Evolutionary conservation across 92 coral and sea anemone genomes (phyloP).

Genomic region (Palythoa grandiflora): DNA sequence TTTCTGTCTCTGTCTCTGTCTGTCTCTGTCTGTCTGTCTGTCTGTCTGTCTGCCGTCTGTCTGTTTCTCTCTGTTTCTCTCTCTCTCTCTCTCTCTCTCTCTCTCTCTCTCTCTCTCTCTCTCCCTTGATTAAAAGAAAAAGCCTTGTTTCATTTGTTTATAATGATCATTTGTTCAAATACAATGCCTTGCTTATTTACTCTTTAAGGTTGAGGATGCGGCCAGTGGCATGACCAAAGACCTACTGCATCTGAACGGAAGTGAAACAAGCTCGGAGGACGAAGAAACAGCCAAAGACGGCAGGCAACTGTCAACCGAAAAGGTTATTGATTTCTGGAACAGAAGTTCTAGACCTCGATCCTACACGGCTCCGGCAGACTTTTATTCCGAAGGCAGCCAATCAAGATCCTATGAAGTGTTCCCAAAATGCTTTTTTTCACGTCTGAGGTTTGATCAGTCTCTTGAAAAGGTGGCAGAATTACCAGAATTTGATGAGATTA

Average conservation of each 20-base stretch:
- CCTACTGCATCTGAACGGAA: background rate
- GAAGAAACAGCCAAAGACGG: no score
- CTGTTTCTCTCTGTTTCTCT: no score
- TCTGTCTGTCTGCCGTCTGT: no score
- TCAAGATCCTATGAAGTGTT: slow-evolving; percentile 24
- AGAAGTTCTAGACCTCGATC: slow-evolving; percentile 10
- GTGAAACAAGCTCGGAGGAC: slow-evolving; percentile 17
- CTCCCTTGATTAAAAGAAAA: background rate
- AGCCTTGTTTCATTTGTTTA: no score
- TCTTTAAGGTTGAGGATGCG: slow-evolving; percentile 14
- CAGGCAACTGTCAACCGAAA: background rate
- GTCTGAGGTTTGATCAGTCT: background rate
- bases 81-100: no score
- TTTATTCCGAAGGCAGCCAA: background rate
- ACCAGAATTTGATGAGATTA: background rate
- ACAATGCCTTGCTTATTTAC: background rate
- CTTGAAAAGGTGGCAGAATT: slow-evolving; percentile 18
- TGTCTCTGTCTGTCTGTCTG: no score
- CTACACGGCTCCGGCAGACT: slow-evolving; percentile 6
- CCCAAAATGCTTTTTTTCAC: background rate
- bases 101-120: no score
- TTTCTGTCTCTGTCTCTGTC: no score
- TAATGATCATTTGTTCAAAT: no score
- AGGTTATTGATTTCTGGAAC: slow-evolving; percentile 24
- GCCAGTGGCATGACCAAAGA: background rate